Conservation (phyloP, 2,888 invertebrate species). For the Meandrusa payeni region DNA sequence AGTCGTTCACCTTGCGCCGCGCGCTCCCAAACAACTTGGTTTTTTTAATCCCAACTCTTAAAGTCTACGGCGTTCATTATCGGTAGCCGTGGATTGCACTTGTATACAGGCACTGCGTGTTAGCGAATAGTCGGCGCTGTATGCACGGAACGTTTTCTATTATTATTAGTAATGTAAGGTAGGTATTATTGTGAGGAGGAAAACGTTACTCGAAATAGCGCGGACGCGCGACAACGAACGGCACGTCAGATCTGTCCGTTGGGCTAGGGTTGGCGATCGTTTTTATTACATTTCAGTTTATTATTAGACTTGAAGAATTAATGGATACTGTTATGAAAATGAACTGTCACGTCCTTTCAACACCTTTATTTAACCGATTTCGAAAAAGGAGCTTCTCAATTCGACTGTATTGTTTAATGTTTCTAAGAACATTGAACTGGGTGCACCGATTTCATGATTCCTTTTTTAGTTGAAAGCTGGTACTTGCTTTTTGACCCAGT, state of each 20-base stretch:
- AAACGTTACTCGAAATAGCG: constrained; percentile 69
- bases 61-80: constrained; percentile 17
- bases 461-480: too few species aligned
- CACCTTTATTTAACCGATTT: too few species aligned
- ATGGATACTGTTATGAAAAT: too few species aligned
- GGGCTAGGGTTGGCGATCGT: constrained; percentile 6
- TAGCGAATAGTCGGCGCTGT: constrained; percentile 42
- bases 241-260: constrained; percentile 42
- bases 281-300: too few species aligned
- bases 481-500: too few species aligned
- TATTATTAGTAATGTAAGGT: constrained; percentile 50
- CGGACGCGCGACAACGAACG: constrained; percentile 60
- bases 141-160: constrained; percentile 39
- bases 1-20: constrained; percentile 56
- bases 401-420: too few species aligned
- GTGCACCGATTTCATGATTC: too few species aligned
- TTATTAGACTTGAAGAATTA: too few species aligned
- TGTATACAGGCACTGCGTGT: constrained; percentile 1
- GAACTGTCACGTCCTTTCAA: too few species aligned
- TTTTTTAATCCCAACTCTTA: constrained; percentile 24
- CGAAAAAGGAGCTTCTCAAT: too few species aligned
- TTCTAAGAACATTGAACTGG: too few species aligned
- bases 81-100: constrained; percentile 14
- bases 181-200: constrained; percentile 64
- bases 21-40: constrained; percentile 42